These are phyloP conservation scores for Bothrops jararaca DNA, from an alignment of 2,113 vertebrate genomes.

Conservation along the genomic window DNA sequence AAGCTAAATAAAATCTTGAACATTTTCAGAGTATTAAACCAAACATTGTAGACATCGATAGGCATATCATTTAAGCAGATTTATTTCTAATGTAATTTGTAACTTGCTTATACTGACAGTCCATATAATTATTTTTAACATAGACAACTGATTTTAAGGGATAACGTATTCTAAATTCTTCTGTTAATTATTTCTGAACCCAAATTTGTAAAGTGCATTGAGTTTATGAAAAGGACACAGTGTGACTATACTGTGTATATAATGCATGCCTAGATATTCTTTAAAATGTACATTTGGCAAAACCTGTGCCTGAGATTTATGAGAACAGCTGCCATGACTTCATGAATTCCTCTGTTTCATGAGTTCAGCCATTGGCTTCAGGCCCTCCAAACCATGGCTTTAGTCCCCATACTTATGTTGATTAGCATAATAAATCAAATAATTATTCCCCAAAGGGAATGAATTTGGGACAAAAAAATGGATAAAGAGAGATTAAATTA, in stretches of 20 bases:
- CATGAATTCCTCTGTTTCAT: neutral
- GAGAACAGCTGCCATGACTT: neutral
- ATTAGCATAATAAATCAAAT: neutral
- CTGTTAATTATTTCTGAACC: neutral
- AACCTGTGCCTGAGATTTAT: neutral
- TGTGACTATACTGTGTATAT: neutral
- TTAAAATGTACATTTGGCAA: neutral
- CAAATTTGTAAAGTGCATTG: neutral
- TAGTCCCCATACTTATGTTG: neutral
- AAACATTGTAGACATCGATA: neutral
- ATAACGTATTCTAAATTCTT: neutral
- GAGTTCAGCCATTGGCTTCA: neutral
- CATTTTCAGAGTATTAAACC: neutral
- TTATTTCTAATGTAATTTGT: neutral
- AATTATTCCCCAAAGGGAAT: neutral
- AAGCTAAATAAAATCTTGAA: neutral
- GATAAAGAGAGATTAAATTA: neutral
- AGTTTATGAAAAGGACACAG: neutral
- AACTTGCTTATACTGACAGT: neutral
- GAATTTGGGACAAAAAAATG: neutral
- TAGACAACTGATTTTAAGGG: neutral
- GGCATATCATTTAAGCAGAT: neutral
- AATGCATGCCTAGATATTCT: neutral
- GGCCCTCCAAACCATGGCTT: neutral
- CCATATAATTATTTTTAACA: too few relatives aligned